Conservation (phyloP, 2,797 vertebrate species). For the Anguilla obscura region DNA sequence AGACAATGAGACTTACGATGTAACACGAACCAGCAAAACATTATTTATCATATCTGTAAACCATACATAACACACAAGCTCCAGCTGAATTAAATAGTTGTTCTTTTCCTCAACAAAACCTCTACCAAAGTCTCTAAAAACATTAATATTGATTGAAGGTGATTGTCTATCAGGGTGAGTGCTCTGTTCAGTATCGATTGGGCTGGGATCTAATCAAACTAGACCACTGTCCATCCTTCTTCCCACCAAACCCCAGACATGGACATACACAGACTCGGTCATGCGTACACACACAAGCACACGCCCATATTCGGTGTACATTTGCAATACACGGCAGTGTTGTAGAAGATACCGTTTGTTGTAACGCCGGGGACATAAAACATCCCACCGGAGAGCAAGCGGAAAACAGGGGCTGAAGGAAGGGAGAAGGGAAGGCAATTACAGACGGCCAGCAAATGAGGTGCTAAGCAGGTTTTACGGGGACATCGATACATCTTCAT, state of each 20-base stretch:
- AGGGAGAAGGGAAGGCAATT: constrained; percentile 30
- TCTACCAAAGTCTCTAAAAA: constrained; percentile 63
- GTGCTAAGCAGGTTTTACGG: constrained; percentile 69
- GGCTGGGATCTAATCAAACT: constrained; percentile 66
- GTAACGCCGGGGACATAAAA: neutral
- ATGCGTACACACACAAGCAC: constrained; percentile 44
- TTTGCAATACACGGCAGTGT: neutral
- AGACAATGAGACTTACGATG: neutral
- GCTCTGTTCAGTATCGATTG: constrained; percentile 77
- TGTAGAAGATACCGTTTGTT: neutral
- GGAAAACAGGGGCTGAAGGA: neutral
- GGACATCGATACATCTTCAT: constrained; percentile 63
- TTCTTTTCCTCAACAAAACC: constrained; percentile 46
- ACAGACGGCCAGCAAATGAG: constrained; percentile 57
- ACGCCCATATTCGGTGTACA: constrained; percentile 20
- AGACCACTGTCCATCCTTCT: constrained; percentile 50
- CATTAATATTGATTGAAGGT: constrained; percentile 78
- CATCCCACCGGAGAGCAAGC: constrained; percentile 9
- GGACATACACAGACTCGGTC: constrained; percentile 21
- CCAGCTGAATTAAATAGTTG: constrained; percentile 63
- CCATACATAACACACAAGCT: constrained; percentile 62
- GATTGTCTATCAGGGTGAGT: constrained; percentile 80
- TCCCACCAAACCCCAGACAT: constrained; percentile 26
- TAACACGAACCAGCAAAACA: neutral
- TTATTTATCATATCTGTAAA: constrained; percentile 62